Evolutionary conservation across 1,140 invertebrate species (phyloP).

Genomic region (Popillia japonica): DNA sequence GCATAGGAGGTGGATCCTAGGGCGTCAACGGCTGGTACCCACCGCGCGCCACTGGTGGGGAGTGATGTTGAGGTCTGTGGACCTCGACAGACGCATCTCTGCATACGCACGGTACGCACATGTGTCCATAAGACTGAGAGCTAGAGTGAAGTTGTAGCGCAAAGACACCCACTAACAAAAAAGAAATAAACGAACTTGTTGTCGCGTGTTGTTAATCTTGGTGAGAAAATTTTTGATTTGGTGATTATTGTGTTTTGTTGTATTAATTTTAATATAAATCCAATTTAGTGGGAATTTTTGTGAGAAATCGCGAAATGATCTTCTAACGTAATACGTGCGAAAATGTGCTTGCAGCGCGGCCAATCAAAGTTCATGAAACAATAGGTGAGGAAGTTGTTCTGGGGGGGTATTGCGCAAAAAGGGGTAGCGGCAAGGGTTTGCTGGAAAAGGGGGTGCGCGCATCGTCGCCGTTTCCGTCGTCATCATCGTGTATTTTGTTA

Average conservation of each 20-base stretch:
- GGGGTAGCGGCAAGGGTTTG: conserved; percentile 18
- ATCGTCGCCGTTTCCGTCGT: not conserved
- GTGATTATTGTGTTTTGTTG: too few relatives aligned
- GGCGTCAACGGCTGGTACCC: conserved; percentile 39
- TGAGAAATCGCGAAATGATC: too few relatives aligned
- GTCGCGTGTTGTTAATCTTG: too few relatives aligned
- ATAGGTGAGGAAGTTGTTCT: conserved; percentile 7
- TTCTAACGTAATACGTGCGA: not conserved
- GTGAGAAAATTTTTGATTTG: too few relatives aligned
- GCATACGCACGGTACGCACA: conserved; percentile 57
- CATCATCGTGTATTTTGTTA: too few relatives aligned
- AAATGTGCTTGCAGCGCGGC: conserved; percentile 1
- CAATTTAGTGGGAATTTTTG: not conserved
- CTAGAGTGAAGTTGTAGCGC: conserved; percentile 5
- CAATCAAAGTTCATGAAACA: conserved; percentile 35
- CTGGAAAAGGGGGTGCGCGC: conserved; percentile 19
- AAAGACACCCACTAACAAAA: not conserved
- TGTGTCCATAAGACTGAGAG: conserved; percentile 40
- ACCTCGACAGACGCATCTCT: conserved; percentile 56
- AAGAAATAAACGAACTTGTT: too few relatives aligned
- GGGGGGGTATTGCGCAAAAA: conserved; percentile 31
- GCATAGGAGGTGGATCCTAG: conserved; percentile 51
- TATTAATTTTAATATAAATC: not conserved
- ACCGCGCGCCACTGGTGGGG: conserved; percentile 45
- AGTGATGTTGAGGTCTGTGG: conserved; percentile 46